Evolutionary conservation across 2,888 invertebrate genomes (phyloP), one percentile per base, ranked within the genome.

Genomic region (Stegophylla sp.): DNA sequence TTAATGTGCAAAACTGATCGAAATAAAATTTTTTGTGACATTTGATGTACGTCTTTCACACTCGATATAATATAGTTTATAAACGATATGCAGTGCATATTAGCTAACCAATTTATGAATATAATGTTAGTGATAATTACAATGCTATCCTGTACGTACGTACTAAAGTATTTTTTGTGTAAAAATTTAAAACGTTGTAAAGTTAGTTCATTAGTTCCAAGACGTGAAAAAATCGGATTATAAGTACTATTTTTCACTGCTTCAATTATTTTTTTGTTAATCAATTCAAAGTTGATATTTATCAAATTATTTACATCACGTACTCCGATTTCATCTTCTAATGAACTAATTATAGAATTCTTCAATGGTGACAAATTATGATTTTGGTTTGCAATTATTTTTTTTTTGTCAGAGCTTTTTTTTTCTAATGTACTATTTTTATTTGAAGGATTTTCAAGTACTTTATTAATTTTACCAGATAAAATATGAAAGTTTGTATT

Each of bases 91-190:
- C n/a, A 69, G 51, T 48, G 48, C 12, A 69, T 48, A n/a, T n/a
- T 28, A 4, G 51, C 28, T 28, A 69, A 28, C 17, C 26, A 28
- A 13, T 51, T 69, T 15, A 69, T 28, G 48, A 48, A 28, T n/a
- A 69, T 0, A 26, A 51, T 28, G 17, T 69, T 69, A 51, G 28
- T 69, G 12, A 51, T 69, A 69, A 69, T 69, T 5, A 28, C 48
- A 3, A 69, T 51, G 13, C 17, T 51, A 51, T 69, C 28, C 51
- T 28, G 48, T 28, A 51, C 28, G n/a, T 13, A 12, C 28, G 48
- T 48, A 69, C 26, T n/a, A 2, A 69, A 51, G 26, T 69, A 69
- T 69, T 69, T 69, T 48, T 48, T 69, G 51, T 69, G 48, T n/a
- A 51, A 28, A 12, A 28, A 1, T 51, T 28, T 28, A 69, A 69